Conservation (phyloP, 2,113 vertebrate species). For the Nesoenas mayeri region DNA sequence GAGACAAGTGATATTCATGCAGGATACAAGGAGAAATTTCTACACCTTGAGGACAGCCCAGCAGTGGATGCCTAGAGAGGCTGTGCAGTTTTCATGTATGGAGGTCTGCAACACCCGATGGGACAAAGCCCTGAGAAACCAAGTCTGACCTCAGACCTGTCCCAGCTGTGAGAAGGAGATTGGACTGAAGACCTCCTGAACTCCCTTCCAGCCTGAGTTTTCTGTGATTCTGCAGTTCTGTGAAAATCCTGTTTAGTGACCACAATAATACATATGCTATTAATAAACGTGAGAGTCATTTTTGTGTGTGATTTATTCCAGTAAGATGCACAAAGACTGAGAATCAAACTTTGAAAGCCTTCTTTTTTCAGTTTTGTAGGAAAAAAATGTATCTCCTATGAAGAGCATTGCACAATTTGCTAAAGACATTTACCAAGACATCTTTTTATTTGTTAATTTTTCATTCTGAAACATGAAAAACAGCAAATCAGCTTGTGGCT, state of each 20-base stretch:
- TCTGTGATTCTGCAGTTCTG: rapidly evolving
- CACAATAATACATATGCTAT: not conserved
- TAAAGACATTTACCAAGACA: not conserved
- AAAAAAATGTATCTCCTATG: not conserved
- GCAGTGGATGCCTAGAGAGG: not conserved
- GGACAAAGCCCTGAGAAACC: not conserved
- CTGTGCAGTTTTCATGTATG: not conserved
- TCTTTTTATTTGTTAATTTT: not conserved
- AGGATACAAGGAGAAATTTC: not conserved
- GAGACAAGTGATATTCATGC: not conserved
- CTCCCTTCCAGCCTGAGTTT: not conserved
- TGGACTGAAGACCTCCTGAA: not conserved
- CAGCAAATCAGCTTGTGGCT: not conserved
- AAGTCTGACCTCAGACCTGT: not conserved
- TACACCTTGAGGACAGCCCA: not conserved
- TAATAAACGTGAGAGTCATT: not conserved
- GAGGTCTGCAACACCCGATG: not conserved
- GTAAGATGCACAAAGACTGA: not conserved
- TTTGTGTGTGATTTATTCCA: not conserved
- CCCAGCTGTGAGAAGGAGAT: not conserved
- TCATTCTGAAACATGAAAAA: not conserved
- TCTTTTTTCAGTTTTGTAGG: not conserved
- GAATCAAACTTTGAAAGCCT: not conserved
- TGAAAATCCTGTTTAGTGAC: not conserved
- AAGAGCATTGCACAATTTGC: not conserved